Evolutionary conservation across 2,113 vertebrate genomes (phyloP), one percentile per base, ranked within the genome.

Genomic region (Pomatostomus ruficeps): DNA sequence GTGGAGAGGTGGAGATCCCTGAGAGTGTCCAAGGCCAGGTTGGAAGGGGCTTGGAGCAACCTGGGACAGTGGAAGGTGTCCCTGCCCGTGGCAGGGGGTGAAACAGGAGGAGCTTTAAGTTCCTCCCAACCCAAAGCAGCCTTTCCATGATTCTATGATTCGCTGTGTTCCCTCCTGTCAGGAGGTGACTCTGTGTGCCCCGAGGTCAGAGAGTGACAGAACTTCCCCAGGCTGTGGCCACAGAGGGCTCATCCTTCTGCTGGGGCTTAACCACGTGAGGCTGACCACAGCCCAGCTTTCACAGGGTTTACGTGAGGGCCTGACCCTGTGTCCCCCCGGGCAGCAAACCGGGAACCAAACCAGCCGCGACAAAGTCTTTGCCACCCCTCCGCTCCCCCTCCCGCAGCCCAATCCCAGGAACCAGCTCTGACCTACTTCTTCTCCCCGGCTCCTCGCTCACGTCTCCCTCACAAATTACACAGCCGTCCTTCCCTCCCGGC

Each of bases 381-480:
- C 61, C 52, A 12, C 14, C 61, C 52, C 36, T 68, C 66, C 0
- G 0, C 71, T 91, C 70, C 45, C 48, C 7, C 70, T 79, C 66
- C 1, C 2, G 48, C 76, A 77, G 33, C 28, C 2, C 28, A 77
- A 65, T 84, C 45, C n/a, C 81, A n/a, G 70, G 93, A 92, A 87
- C 54, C 66, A 70, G 95, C 19, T 16, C 94, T 92, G 95, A 95
- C 93, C 93, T 87, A 92, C 84, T 95, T 92, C 75, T 78, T 33
- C 73, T 94, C 48, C 80, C 73, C 20, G 14, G 72, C 88, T 89
- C 48, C 76, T 87, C 24, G 16, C 80, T 72, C 8, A 71, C 42
- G 0, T 82, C 75, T 95, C 85, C 66, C 91, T 94, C 87, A 80
- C 67, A 83, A 55, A 82, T 42, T 13, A 40, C 49, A 16, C 14